Evolutionary conservation across 2,113 vertebrate species (phyloP).

Genomic region (Petromus typicus): DNA sequence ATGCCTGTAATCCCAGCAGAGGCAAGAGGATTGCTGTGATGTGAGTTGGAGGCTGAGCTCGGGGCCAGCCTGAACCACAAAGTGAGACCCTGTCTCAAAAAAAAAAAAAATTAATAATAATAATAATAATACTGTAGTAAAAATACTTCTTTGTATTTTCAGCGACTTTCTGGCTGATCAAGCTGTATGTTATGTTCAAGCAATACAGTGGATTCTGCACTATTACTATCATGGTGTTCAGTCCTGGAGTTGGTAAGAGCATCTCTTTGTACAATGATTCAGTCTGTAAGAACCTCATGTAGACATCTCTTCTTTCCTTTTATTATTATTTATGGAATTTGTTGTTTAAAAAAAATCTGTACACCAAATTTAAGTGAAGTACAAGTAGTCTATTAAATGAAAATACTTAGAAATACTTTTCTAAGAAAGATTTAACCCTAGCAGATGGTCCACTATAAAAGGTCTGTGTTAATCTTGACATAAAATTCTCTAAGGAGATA

Average conservation of each 20-base stretch:
- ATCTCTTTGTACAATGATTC: slow-evolving; percentile 42
- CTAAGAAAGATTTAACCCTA: slow-evolving; percentile 17
- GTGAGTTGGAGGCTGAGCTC: too few species aligned
- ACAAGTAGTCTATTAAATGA: not conserved
- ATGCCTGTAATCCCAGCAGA: too few species aligned
- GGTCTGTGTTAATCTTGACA: slow-evolving; percentile 40
- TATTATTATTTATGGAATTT: slow-evolving; percentile 32
- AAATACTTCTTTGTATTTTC: slow-evolving; percentile 75
- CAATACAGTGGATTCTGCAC: slow-evolving; percentile 99
- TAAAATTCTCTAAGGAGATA: not conserved
- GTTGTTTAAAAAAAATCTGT: not conserved
- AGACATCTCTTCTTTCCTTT: slow-evolving; percentile 18
- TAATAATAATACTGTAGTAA: not conserved
- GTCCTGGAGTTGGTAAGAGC: slow-evolving; percentile 96
- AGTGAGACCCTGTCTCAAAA: too few species aligned
- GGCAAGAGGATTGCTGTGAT: too few species aligned
- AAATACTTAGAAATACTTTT: slow-evolving; percentile 37
- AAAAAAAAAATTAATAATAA: too few species aligned
- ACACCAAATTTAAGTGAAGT: slow-evolving; percentile 47
- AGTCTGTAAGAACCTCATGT: not conserved
- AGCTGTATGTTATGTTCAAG: slow-evolving; percentile 96
- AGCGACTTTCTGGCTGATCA: slow-evolving; percentile 97
- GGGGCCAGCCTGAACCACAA: too few species aligned
- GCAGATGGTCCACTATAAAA: not conserved
- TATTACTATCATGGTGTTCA: slow-evolving; percentile 99